Evolutionary conservation across 2,888 invertebrate species (phyloP), one percentile per base, ranked within the genome.

Genomic region (Anthrax anthrax): DNA sequence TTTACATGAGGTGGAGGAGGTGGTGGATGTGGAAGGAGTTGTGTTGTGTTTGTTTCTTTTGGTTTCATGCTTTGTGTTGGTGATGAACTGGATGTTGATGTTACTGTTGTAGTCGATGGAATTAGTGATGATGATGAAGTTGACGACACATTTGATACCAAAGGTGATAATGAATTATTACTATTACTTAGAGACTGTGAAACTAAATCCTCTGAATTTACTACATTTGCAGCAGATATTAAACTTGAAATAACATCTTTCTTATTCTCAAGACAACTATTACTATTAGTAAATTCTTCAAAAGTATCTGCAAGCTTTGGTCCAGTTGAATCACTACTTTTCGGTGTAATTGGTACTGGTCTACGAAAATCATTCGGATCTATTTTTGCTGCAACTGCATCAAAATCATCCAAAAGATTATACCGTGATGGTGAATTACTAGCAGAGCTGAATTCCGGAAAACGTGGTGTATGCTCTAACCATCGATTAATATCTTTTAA

Each of bases 401-500:
- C 74, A 47, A 75, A 70, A 56, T 82, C 80, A 59, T 84, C 80
- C 4, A 78, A 70, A 4, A 78, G 71, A 52, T 77, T 73, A 39
- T 78, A 77, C 50, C 77, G 77, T 3, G 81, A 77, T 0, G 81
- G 81, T 1, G 87, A 87, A 63, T 84, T 85, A 57, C 82, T 83
- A 9, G 80, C 81, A 1, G 86, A 85, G 56, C 83, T 85, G 52
- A 80, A 79, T 56, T 80, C 81, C 0, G 82, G 76, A 51, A 80
- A 76, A 54, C 80, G 79, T 0, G 88, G 87, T 0, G 87, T 83
- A 56, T 87, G 87, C 58, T 88, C 87, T 49, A 90, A 67, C 87
- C 88, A 89, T 58, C 87, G 86, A 61, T 85, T 88, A 38, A 89
- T 87, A 61, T 89, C 89, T 74, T 89, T 83, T 1, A 84, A 47